Base-by-base conservation (phyloP, 2,888 invertebrate species). In the Ectemnius continuus region DNA sequence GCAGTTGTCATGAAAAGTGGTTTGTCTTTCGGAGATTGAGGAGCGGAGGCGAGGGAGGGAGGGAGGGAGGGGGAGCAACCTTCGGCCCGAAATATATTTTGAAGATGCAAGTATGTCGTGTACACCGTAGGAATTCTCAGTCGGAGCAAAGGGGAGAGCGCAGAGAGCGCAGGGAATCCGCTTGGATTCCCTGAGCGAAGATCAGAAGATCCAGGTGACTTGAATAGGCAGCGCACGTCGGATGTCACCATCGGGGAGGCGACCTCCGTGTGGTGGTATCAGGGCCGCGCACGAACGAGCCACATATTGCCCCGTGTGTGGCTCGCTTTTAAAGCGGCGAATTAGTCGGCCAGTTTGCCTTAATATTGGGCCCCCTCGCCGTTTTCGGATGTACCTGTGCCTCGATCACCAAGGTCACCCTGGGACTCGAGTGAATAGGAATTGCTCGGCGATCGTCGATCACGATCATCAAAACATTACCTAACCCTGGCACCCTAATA, bases 301-400 rank as follows among this genome's bases (percentile, higher is more conserved):
- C 59, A 59, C 70, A 72, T 73, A 67, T 52, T 16, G 16, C 8
- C 16, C 52, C 75, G 79, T 72, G 75, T 83, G 80, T 80, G 82
- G 82, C 70, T 81, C 85, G 86, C 72, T 84, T 82, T 86, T 84
- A 85, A 86, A 86, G 80, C 65, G 81, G 74, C 82, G 79, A 84
- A 86, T 86, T 86, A 86, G 75, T 70, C 64, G 70, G 45, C 52
- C 69, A 58, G 8, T 61, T 69, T 73, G 66, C 52, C 70, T 72
- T 75, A 76, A 77, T 71, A 76, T 83, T 77, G 75, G 60, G 46
- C 65, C 46, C 47, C 56, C 26, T 20, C 62, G 46, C 77, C 72
- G 64, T 82, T 80, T 81, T 77, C 73, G 77, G 74, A 20, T 52
- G 61, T 59, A 60, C 23, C 56, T 1, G 58, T 56, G 58, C 58